A percentile compares a stretch with the other conserved stretches of the same genome.
Conservation (phyloP, 2,797 vertebrate genomes). For the Sus cebifrons region DNA sequence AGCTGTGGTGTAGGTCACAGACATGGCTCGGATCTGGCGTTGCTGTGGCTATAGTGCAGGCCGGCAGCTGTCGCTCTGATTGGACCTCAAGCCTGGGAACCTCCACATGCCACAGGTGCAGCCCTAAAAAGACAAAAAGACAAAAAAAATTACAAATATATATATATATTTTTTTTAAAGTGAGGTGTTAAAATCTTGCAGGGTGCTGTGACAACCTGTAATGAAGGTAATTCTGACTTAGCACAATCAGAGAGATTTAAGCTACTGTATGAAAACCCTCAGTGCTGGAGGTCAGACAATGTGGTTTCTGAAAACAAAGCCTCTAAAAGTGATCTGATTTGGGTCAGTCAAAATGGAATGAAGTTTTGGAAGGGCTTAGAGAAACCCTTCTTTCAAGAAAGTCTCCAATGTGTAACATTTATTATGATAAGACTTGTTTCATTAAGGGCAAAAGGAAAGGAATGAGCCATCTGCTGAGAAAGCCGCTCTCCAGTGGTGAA, state of each 20-base stretch:
- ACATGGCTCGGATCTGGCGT: too few species aligned
- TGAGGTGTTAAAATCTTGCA: background rate
- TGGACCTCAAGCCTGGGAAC: too few species aligned
- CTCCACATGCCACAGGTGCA: too few species aligned
- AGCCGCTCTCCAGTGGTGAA: background rate
- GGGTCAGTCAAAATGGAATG: background rate
- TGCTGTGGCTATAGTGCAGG: too few species aligned
- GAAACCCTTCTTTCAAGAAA: background rate
- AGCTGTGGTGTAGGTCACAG: too few species aligned
- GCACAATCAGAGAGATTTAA: background rate
- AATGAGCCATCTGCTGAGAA: background rate
- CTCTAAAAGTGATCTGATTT: background rate
- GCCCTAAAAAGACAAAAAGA: too few species aligned
- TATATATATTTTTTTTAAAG: background rate
- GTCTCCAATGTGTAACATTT: background rate
- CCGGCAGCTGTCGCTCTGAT: too few species aligned
- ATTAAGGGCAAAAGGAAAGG: background rate
- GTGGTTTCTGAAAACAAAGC: background rate
- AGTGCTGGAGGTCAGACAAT: background rate
- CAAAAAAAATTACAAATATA: background rate
- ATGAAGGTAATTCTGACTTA: slow-evolving; percentile 17
- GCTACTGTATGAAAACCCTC: background rate
- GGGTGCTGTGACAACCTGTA: background rate
- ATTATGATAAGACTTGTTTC: background rate
- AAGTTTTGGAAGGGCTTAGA: background rate